Evolutionary conservation across 1,140 invertebrate species (phyloP).

Genomic region (Riptortus pedestris): DNA sequence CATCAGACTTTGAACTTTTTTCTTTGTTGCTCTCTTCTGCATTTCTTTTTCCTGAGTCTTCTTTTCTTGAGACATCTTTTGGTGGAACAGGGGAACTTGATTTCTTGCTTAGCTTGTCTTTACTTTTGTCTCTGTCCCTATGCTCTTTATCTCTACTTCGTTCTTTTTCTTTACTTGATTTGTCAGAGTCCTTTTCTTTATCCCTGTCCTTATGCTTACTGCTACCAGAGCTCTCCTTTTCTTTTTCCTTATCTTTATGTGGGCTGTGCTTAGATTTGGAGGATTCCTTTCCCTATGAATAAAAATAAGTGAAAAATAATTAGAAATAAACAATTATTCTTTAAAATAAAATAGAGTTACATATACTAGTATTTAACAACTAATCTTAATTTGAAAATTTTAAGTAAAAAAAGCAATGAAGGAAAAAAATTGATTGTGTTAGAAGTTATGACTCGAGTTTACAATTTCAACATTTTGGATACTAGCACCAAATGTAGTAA

Average conservation of each 20-base stretch:
- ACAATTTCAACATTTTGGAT: too few relatives aligned
- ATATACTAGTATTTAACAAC: too few relatives aligned
- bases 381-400: too few relatives aligned
- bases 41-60: slow-evolving; percentile 31
- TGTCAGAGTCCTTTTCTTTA: slow-evolving; percentile 35
- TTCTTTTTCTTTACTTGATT: slow-evolving; percentile 37
- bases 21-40: slow-evolving; percentile 30
- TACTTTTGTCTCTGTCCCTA: slow-evolving; percentile 32
- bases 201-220: slow-evolving; percentile 41
- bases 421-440: too few relatives aligned
- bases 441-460: too few relatives aligned
- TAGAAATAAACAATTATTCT: too few relatives aligned
- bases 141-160: slow-evolving; percentile 36
- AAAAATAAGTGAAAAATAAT: too few relatives aligned
- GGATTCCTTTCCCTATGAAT: slow-evolving; percentile 27
- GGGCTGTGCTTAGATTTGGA: slow-evolving; percentile 39
- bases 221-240: slow-evolving; percentile 44
- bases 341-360: too few relatives aligned
- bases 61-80: slow-evolving; percentile 20
- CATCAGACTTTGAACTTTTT: slow-evolving; percentile 28
- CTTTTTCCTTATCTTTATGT: slow-evolving; percentile 44
- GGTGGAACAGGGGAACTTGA: slow-evolving; percentile 21
- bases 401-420: too few relatives aligned
- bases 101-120: slow-evolving; percentile 21
- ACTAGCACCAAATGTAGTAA: too few relatives aligned